A percentile compares a stretch with the other conserved stretches of the same genome.
Conservation (phyloP, 2,888 invertebrate genomes). For the Thereva nobilitata region DNA sequence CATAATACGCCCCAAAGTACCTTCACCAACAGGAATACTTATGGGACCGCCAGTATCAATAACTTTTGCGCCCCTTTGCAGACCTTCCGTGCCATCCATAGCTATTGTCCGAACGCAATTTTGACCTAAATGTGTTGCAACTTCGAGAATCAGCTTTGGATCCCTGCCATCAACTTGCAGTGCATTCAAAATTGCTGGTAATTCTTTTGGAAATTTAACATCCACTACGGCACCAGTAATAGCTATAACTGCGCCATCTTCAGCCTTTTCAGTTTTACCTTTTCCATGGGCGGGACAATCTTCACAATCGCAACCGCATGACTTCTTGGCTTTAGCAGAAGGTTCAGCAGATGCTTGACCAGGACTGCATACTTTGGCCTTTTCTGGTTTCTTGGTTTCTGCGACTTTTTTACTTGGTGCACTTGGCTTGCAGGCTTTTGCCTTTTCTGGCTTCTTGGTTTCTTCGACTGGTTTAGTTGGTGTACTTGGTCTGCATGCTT, state of each 20-base stretch:
- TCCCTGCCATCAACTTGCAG: conserved; percentile 67
- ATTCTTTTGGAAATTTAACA: conserved; percentile 81
- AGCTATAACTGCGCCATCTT: conserved; percentile 55
- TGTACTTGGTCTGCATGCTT: too few relatives aligned
- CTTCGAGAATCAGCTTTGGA: conserved; percentile 73
- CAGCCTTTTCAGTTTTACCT: too few relatives aligned
- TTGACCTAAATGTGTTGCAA: conserved; percentile 91
- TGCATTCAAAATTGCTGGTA: conserved; percentile 87
- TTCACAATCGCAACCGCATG: neutral
- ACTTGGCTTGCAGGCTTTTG: too few relatives aligned
- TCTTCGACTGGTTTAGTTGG: too few relatives aligned
- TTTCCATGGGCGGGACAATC: neutral
- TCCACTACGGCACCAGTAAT: conserved; percentile 93
- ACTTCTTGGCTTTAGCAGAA: too few relatives aligned
- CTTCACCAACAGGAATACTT: conserved; percentile 87
- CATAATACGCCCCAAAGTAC: conserved; percentile 90
- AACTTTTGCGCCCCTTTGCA: conserved; percentile 83
- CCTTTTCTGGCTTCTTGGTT: too few relatives aligned
- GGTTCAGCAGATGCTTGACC: too few relatives aligned
- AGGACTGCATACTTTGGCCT: too few relatives aligned
- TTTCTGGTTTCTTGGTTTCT: too few relatives aligned
- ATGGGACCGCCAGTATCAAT: conserved; percentile 85
- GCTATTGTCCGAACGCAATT: conserved; percentile 90
- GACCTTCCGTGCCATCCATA: conserved; percentile 93
- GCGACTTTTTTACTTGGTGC: too few relatives aligned